Evolutionary conservation across 2,888 invertebrate genomes (phyloP), one percentile per base, ranked within the genome.

Genomic region (Eustalomyia histrio): DNA sequence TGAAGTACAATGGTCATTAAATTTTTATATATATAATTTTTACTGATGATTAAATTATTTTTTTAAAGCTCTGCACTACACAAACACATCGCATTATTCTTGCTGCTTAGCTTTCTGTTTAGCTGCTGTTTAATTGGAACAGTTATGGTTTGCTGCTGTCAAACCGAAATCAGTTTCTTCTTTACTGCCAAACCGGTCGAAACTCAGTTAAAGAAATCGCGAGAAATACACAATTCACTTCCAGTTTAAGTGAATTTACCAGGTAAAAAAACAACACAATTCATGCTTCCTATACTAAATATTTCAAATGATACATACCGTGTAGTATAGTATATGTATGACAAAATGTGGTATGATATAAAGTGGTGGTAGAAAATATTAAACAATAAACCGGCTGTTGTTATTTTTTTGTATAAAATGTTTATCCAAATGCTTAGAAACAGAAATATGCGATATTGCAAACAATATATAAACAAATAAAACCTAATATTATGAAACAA

Each of bases 141-240:
- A 73, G 78, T 82, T 80, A 82, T 71, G 1, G 72, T 65, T 39
- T 47, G 43, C 43, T 75, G 58, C 24, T 69, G 76, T 65, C 71
- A 73, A 52, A 76, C 39, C 43, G 68, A 76, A 71, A 63, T 85
- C 83, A 89, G 85, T 87, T 84, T 85, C 84, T 73, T 83, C 79
- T 86, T 85, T 84, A 84, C 88, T 87, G 87, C 85, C 88, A 87
- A 86, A 85, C 83, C 85, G 86, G 76, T 84, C 85, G 83, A 82
- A 84, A 81, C 69, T 78, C 14, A 18, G 53, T 76, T 14, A 33
- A n/a, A 58, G 29, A 3, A 35, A 55, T 39, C 43, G 67, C 47
- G 63, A n/a, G 10, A 2, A 29, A 29, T 24, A 24, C 18, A n/a
- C n/a, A 47, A 47, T 39, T 47, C n/a, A 47, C 43, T n/a, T 14